Evolutionary conservation across 2,113 vertebrate species (phyloP), one percentile per base, ranked within the genome.

Genomic region (Hippocampus comes): DNA sequence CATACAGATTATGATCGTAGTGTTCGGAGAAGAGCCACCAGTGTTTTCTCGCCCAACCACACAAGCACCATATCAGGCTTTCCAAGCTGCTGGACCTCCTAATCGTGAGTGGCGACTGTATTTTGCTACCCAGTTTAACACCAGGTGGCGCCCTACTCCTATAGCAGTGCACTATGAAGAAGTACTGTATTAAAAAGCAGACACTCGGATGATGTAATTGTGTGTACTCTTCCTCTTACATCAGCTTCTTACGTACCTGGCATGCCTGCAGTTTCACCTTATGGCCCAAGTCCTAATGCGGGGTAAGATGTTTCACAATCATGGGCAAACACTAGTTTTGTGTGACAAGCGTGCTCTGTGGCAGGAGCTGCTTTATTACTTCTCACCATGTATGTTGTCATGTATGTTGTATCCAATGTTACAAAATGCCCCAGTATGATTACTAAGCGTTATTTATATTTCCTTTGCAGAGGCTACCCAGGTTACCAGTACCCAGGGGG

Each of bases 1-100:
- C 80, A 99, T 99, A 87, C 96, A 99, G 86, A 95, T 99, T 82
- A 98, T 99, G 96, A 97, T 97, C 66, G 96, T 99, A 71, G 95
- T 99, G 70, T 99, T 99, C 89, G 96, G 95, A 71, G 97, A 99
- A 5, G 97, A 99, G 68, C 97, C 97, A 66, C 97, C 97, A 0
- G 97, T 99, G 66, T 99, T 99, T 86, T 99, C 97, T 46, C 94
- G 97, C 3, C 96, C 96, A 8, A 94, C 94, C 1, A 76, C 94
- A 75, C 95, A 97, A 67, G 90, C 95, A 3, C 89, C 94, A 15
- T 99, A 95, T 78, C 94, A 94, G 63, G 85, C 94, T 0, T 99
- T 98, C 85, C 96, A 95, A 82, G 94, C 97, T 60, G 93, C 96
- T 9, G 96, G 97, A 78, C 96, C 97, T 49, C 97, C 97, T 38